These are phyloP conservation scores for Geococcyx californianus DNA, from an alignment of 2,113 vertebrate species.

Conservation along the genomic window DNA sequence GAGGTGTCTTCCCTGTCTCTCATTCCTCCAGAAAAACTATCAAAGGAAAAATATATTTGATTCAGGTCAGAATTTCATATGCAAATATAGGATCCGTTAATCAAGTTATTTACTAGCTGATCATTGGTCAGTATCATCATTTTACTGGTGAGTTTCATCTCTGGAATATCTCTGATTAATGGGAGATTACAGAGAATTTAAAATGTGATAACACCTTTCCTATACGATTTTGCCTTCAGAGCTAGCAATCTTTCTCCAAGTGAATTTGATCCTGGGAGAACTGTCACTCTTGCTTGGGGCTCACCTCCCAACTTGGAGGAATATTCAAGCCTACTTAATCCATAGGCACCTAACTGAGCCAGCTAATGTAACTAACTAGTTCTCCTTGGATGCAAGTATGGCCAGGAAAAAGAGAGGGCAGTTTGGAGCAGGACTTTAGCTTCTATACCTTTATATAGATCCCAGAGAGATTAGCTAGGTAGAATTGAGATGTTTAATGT, in stretches of 20 bases:
- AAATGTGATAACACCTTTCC: fast-evolving
- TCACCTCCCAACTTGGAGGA: background rate
- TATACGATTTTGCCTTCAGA: background rate
- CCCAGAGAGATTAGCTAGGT: slow-evolving; percentile 41
- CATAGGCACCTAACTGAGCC: background rate
- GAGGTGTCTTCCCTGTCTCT: background rate
- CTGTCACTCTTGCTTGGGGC: background rate
- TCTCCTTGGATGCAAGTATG: background rate
- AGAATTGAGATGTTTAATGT: slow-evolving; percentile 36
- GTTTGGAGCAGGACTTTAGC: background rate
- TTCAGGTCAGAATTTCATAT: background rate
- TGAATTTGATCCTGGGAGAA: background rate
- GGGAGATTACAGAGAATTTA: background rate
- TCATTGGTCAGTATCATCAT: background rate
- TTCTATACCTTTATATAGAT: background rate
- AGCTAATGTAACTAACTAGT: background rate
- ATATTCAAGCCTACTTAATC: background rate
- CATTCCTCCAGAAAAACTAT: background rate
- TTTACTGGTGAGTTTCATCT: background rate
- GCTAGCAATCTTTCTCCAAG: background rate
- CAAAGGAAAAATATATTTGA: background rate
- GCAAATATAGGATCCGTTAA: background rate
- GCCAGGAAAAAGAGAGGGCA: background rate
- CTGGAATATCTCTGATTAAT: background rate
- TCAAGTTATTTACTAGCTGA: background rate